Percentiles rank a stretch among this genome's conserved stretches.
phyloP scores from a whole-genome alignment of 1,140 invertebrate genomes.

The Anastatus disparis region DNA sequence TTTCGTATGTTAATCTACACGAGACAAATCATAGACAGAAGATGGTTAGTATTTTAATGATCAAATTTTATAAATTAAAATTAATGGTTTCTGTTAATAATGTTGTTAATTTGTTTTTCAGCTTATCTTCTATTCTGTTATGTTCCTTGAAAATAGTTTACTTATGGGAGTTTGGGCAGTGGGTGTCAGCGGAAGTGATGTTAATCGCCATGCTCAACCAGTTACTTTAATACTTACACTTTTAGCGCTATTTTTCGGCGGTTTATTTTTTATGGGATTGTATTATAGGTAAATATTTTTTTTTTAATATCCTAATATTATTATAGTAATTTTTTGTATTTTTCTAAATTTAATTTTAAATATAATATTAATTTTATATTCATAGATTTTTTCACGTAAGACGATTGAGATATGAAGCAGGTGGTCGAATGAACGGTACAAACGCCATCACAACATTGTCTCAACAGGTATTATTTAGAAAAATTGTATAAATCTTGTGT shows the following conservation, averaged over 20 bases:
- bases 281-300: slow-evolving; percentile 75
- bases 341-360: too few species aligned
- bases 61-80: neutral
- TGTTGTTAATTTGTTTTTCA: slow-evolving; percentile 47
- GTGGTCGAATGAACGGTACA: slow-evolving; percentile 66
- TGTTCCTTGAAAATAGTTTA: slow-evolving; percentile 88
- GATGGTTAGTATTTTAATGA: slow-evolving; percentile 68
- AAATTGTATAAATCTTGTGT: neutral
- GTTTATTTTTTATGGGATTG: slow-evolving; percentile 85
- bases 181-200: slow-evolving; percentile 62
- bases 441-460: slow-evolving; percentile 55
- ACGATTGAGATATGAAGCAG: slow-evolving; percentile 73
- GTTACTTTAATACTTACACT: slow-evolving; percentile 70
- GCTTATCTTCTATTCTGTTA: slow-evolving; percentile 89
- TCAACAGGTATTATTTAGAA: slow-evolving; percentile 51
- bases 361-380: neutral
- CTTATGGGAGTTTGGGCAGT: slow-evolving; percentile 79
- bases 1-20: slow-evolving; percentile 91
- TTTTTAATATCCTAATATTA: neutral
- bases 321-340: neutral
- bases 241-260: slow-evolving; percentile 73
- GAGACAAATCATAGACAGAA: slow-evolving; percentile 82
- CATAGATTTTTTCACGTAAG: slow-evolving; percentile 76
- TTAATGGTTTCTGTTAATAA: neutral
- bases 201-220: slow-evolving; percentile 58